A percentile compares a stretch with the other conserved stretches of the same genome.
phyloP scores from a whole-genome alignment of 1,140 invertebrate genomes.

The Eupristina koningsbergeri region DNA sequence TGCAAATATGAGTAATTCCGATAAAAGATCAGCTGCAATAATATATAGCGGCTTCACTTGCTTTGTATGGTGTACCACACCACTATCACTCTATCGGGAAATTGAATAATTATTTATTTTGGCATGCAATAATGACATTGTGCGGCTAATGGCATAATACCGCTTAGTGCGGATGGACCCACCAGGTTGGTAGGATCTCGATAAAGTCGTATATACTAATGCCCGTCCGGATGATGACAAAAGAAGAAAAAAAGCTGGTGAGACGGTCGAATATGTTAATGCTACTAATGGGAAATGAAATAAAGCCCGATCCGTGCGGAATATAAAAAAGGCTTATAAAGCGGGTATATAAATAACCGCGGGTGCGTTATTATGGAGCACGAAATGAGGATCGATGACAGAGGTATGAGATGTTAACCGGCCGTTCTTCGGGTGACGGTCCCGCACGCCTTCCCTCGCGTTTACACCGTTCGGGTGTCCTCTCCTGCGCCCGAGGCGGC shows the following conservation, averaged over 20 bases:
- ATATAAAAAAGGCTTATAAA: constrained; percentile 16
- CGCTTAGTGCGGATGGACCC: neutral
- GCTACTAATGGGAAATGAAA: constrained; percentile 49
- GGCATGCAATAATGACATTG: neutral
- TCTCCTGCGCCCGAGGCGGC: constrained; percentile 30
- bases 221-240: constrained; percentile 14
- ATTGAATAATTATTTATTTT: too few species aligned
- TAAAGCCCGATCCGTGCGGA: neutral
- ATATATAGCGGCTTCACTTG: too few species aligned
- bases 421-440: constrained; percentile 53
- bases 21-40: too few species aligned
- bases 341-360: constrained; percentile 56
- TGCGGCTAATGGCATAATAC: neutral
- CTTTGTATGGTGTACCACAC: too few species aligned
- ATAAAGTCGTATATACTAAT: constrained; percentile 13
- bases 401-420: constrained; percentile 58
- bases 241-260: neutral
- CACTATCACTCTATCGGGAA: too few species aligned
- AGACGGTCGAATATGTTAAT: constrained; percentile 39
- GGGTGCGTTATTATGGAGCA: constrained; percentile 33
- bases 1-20: too few species aligned
- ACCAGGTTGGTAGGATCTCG: neutral
- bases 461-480: constrained; percentile 53
- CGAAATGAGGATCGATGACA: constrained; percentile 59
- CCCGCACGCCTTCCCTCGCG: constrained; percentile 32